Percentiles rank a stretch among this genome's conserved stretches.
Evolutionary conservation across 1,140 invertebrate genomes (phyloP).

Genomic region (Drosophila nebulosa): DNA sequence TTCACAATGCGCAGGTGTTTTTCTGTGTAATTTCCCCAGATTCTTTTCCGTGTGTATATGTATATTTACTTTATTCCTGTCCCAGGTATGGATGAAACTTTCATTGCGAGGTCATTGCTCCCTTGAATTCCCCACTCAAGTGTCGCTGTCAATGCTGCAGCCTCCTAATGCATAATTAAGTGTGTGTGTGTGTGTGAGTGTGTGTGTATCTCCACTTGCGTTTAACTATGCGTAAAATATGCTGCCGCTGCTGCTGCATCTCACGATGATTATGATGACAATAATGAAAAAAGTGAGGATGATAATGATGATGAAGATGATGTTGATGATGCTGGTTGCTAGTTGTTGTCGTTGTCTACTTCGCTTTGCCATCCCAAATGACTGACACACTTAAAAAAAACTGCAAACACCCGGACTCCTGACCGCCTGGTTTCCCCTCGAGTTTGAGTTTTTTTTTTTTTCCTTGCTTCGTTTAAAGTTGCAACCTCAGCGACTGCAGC

Average conservation of each 20-base stretch:
- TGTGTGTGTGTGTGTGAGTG: conserved; percentile 33
- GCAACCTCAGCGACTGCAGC: conserved; percentile 22
- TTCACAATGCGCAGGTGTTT: background rate
- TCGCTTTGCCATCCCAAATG: conserved; percentile 18
- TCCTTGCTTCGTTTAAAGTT: conserved; percentile 40
- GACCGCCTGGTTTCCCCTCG: background rate
- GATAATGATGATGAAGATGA: conserved; percentile 30
- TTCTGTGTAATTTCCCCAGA: background rate
- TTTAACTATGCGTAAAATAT: conserved; percentile 70
- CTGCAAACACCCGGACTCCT: background rate
- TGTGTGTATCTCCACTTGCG: conserved; percentile 33
- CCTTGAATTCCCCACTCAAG: conserved; percentile 6
- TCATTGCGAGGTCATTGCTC: conserved; percentile 48
- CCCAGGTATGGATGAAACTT: conserved; percentile 15
- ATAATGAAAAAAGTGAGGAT: background rate
- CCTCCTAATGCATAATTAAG: conserved; percentile 75
- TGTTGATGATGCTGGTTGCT: conserved; percentile 10
- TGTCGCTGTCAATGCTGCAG: conserved; percentile 56
- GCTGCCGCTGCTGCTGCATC: conserved; percentile 17
- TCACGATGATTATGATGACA: background rate
- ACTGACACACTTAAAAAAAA: conserved; percentile 44
- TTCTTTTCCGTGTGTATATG: background rate
- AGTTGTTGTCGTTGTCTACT: background rate
- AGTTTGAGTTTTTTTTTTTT: background rate
- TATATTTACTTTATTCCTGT: background rate